Conservation (phyloP, 2,888 invertebrate genomes). For the Lucinisca nassula region DNA sequence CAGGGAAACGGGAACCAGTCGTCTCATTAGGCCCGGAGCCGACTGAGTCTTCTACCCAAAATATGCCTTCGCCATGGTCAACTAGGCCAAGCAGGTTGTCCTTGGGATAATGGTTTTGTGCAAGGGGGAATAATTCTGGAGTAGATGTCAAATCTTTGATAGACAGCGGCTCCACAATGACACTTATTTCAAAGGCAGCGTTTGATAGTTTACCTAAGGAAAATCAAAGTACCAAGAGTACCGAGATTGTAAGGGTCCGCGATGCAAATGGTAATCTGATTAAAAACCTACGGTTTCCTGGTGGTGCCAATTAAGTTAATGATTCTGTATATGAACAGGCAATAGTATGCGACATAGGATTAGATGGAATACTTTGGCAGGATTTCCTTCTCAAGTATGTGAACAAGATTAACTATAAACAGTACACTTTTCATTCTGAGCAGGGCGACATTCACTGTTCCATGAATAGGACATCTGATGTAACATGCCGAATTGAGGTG, state of each 20-base stretch:
- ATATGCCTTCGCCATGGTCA: background rate
- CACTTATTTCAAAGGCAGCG: conserved; percentile 1
- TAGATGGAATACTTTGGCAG: conserved; percentile 12
- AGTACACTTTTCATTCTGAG: background rate
- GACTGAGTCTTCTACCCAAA: background rate
- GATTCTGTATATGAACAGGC: background rate
- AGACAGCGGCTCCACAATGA: conserved; percentile 23
- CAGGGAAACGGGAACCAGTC: conserved; percentile 22
- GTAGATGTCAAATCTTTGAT: background rate
- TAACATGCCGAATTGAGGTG: conserved; percentile 10
- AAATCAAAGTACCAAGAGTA: background rate
- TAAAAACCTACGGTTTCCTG: conserved; percentile 4
- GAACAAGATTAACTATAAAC: background rate
- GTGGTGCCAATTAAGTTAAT: background rate
- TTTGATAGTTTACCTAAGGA: background rate
- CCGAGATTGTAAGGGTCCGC: background rate
- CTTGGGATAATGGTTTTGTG: conserved; percentile 37
- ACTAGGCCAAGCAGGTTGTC: background rate
- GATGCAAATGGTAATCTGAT: conserved; percentile 12
- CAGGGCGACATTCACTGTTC: conserved; percentile 11
- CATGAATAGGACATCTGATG: background rate
- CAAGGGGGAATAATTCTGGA: background rate
- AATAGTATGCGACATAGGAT: background rate
- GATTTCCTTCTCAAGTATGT: conserved; percentile 11
- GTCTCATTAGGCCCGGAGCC: conserved; percentile 10